These are phyloP conservation scores for Coregonus clupeaformis DNA, from an alignment of 2,113 vertebrate genomes.

Conservation along the genomic window DNA sequence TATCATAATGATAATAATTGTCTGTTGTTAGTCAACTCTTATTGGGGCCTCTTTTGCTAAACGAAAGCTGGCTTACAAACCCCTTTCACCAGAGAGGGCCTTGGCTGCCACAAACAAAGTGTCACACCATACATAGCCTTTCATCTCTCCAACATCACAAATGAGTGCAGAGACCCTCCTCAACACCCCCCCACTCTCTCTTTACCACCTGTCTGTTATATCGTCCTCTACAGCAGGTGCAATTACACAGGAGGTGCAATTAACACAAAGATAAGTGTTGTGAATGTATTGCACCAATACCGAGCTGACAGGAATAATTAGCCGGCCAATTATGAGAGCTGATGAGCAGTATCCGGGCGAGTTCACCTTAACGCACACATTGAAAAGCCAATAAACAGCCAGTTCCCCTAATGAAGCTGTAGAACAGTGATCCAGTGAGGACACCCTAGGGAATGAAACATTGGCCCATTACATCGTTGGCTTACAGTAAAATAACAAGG, in stretches of 20 bases:
- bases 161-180: not conserved
- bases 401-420: too few relatives aligned
- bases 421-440: too few relatives aligned
- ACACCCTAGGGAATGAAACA: slow-evolving; percentile 22
- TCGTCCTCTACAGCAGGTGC: not conserved
- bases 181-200: not conserved
- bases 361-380: too few relatives aligned
- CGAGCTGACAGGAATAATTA: slow-evolving; percentile 33
- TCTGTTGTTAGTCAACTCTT: too few relatives aligned
- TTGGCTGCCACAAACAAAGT: not conserved
- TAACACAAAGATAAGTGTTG: slow-evolving; percentile 30
- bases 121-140: not conserved
- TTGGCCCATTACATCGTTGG: slow-evolving; percentile 28
- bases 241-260: slow-evolving; percentile 9
- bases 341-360: slow-evolving; percentile 19
- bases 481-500: slow-evolving; percentile 28
- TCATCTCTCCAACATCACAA: slow-evolving; percentile 1
- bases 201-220: too few relatives aligned
- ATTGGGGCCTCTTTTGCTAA: too few relatives aligned
- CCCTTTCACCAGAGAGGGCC: not conserved
- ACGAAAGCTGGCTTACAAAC: not conserved
- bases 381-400: too few relatives aligned
- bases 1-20: too few relatives aligned
- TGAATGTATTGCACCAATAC: slow-evolving; percentile 21
- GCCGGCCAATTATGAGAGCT: slow-evolving; percentile 43